Evolutionary conservation across 2,888 invertebrate species (phyloP), one percentile per base, ranked within the genome.

Genomic region (Morpho deidamia): DNA sequence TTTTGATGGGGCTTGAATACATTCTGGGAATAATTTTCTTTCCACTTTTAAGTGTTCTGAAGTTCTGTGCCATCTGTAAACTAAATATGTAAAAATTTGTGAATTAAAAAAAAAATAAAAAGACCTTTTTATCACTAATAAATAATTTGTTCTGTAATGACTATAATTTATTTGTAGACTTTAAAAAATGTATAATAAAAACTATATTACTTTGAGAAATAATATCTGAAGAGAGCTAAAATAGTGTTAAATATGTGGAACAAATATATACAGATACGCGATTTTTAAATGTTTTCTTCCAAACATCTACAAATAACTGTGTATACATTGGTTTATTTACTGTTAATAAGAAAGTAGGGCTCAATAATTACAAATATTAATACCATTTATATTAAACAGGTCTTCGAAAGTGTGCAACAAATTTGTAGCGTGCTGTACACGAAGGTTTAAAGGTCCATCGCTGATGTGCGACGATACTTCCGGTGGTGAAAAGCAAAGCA

Each of bases 21-120:
- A 83, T 65, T 79, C 66, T 53, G 88, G 87, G 58, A 89, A 89
- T n/a, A 87, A 5, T 59, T 82, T 72, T 62, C 78, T 86, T 70
- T 89, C 88, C 44, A 76, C 60, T 69, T 76, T 82, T 44, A 81
- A 63, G 55, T 80, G 75, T 53, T 85, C 82, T 48, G 81, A 85
- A 53, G 78, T 54, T 59, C 81, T 72, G 42, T 72, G 68, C 41
- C 71, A 71, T 64, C 62, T 76, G 49, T 74, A 70, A 46, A 83
- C 87, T 87, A 66, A 38, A 82, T 80, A 35, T 23, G 23, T 23
- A 23, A 23, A 23, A 23, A 23, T 23, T 5, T 5, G 23, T 23
- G 44, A 46, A 10, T 32, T 23, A 53, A 56, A 57, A 34, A 8
- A 32, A 38, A n/a, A 12, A 10, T 39, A 38, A 23, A 3, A 3